phyloP scores from a whole-genome alignment of 1,140 invertebrate species.

The Drosophila athabasca region DNA sequence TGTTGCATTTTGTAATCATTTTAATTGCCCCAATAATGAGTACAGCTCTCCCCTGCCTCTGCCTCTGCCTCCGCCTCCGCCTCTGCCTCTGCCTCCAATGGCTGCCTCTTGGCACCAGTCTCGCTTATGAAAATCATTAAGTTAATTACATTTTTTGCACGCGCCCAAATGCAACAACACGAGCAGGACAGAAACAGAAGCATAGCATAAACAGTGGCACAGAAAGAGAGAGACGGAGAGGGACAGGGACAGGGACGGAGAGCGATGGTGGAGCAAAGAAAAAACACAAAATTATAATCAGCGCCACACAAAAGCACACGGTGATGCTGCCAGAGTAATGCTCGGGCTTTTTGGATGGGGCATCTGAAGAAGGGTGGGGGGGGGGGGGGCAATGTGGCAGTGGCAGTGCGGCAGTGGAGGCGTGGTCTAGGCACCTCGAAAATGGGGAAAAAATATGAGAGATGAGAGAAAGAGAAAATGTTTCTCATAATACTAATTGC shows the following conservation, averaged over 20 bases:
- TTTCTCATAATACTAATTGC: constrained; percentile 83
- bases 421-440: constrained; percentile 22
- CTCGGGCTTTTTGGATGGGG: constrained; percentile 10
- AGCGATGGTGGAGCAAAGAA: constrained; percentile 1
- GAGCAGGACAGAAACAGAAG: constrained; percentile 4
- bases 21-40: constrained; percentile 75
- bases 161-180: constrained; percentile 40
- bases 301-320: constrained; percentile 77
- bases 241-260: constrained; percentile 13
- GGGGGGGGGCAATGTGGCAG: not conserved
- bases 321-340: constrained; percentile 41
- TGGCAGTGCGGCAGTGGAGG: not conserved
- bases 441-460: constrained; percentile 10
- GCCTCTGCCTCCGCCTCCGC: too few species aligned
- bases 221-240: constrained; percentile 31
- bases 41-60: not conserved
- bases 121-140: constrained; percentile 79
- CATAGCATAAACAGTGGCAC: constrained; percentile 11
- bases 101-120: constrained; percentile 34
- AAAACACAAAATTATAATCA: constrained; percentile 76
- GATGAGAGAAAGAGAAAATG: constrained; percentile 72
- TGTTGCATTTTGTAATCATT: constrained; percentile 73
- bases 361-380: not conserved
- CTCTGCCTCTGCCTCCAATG: not conserved
- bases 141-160: constrained; percentile 82